Base-by-base conservation (phyloP, 1,140 invertebrate genomes). In the Lanistes nyassanus region DNA sequence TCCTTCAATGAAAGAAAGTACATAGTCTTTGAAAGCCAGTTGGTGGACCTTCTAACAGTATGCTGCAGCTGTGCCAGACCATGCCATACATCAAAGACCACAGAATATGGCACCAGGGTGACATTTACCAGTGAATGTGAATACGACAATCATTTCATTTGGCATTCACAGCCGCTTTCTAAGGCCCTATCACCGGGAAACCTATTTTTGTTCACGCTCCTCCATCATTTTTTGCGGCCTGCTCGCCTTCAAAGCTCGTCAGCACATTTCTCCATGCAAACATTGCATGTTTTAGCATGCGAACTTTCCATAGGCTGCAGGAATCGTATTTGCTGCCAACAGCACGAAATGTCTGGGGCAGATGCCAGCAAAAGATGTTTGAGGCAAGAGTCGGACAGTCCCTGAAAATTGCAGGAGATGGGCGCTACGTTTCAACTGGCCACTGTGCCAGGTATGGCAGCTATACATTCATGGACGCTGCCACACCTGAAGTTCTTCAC, bases 381-480 rank as follows among this genome's bases (percentile, higher is more conserved):
- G 56, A 5, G 5, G 56, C 56, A 58, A 23, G 56, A 21, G 21
- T 6, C 4, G 56, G 21, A 5, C 23, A 21, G 5, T 5, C 56
- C 4, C 5, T 58, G 29, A 58, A 58, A 58, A 21, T 77, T 23
- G 76, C 71, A 37, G 70, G 76, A n/a, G 71, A 75, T 77, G 76
- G 60, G n/a, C 23, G 74, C 29, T 75, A 62, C 53, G 77, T 76
- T 51, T 70, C 72, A 19, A 76, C 77, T n/a, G 79, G 77, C 13
- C 67, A 80, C 66, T 75, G 71, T n/a, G 77, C 79, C 2, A 80
- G 76, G 51, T 80, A 75, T 74, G 79, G 79, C 3, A 76, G 76
- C 16, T 80, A 79, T 55, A 73, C 68, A 19, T 21, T 80, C 0
- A 74, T 78, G 77, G 66, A 79, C 29, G 42, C 78, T n/a, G 42